Percentiles rank a stretch among this genome's conserved stretches.
Evolutionary conservation across 2,113 vertebrate species (phyloP).

Genomic region (Dasyurus viverrinus): DNA sequence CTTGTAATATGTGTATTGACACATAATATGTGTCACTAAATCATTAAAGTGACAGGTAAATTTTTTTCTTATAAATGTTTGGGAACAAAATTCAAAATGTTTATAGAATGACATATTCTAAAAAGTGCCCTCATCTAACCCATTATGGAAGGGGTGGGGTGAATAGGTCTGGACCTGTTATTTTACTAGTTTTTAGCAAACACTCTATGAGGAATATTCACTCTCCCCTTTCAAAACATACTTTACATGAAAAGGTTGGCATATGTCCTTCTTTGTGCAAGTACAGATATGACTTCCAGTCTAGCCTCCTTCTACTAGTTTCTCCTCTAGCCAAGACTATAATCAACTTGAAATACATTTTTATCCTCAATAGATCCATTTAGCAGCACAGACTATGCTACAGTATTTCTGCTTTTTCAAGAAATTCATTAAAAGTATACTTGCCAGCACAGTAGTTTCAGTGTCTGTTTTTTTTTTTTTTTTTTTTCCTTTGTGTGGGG

Average conservation of each 20-base stretch:
- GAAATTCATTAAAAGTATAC: not conserved
- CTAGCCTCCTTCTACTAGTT: not conserved
- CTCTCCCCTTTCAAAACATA: not conserved
- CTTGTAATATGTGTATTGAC: not conserved
- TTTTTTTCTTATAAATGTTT: not conserved
- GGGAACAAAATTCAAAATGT: not conserved
- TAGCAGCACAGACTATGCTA: not conserved
- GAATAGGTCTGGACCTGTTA: not conserved
- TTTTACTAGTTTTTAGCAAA: not conserved
- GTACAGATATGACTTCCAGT: not conserved
- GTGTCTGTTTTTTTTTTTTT: not conserved
- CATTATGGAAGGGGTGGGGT: too few relatives aligned
- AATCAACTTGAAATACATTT: not conserved
- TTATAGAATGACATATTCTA: not conserved
- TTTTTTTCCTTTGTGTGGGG: not conserved
- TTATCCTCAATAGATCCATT: not conserved
- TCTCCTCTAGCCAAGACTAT: not conserved
- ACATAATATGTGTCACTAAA: not conserved
- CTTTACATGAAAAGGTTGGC: not conserved
- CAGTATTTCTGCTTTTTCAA: not conserved
- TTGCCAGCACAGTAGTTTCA: not conserved
- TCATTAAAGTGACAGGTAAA: not conserved
- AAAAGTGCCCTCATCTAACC: not conserved
- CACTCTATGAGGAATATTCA: not conserved
- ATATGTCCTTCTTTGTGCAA: not conserved